These are phyloP conservation scores for Bilobella aurantiaca DNA, from an alignment of 1,140 invertebrate species.

Conservation along the genomic window DNA sequence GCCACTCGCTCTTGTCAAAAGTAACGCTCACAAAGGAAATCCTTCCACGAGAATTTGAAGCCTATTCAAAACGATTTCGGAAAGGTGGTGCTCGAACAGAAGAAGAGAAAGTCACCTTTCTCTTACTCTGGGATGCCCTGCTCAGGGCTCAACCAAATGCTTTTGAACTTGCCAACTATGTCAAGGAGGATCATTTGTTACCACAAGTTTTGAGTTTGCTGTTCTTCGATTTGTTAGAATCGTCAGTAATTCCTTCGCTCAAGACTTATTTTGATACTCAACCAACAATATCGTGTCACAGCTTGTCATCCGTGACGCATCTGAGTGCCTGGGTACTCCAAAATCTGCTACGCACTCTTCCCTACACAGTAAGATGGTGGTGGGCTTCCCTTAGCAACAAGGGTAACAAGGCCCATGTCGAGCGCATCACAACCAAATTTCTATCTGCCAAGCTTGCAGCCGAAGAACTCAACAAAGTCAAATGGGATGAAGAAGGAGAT, in stretches of 20 bases:
- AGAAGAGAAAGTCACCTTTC: background rate
- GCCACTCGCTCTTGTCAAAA: background rate
- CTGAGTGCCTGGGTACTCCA: slow-evolving; percentile 58
- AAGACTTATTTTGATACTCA: slow-evolving; percentile 20
- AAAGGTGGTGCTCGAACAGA: background rate
- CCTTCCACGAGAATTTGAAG: background rate
- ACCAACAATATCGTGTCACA: slow-evolving; percentile 38
- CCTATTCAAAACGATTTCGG: background rate
- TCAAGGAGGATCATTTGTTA: slow-evolving; percentile 24
- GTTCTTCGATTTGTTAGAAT: slow-evolving; percentile 16
- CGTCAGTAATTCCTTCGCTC: background rate
- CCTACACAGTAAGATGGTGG: slow-evolving; percentile 72
- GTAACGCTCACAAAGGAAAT: background rate
- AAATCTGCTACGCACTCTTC: slow-evolving; percentile 53
- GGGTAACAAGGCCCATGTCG: slow-evolving; percentile 55
- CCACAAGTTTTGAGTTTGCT: slow-evolving; percentile 16
- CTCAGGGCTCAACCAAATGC: slow-evolving; percentile 21
- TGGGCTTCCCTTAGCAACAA: slow-evolving; percentile 56
- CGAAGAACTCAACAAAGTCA: slow-evolving; percentile 56
- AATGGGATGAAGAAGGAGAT: slow-evolving; percentile 30
- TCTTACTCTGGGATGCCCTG: slow-evolving; percentile 21
- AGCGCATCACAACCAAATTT: slow-evolving; percentile 61
- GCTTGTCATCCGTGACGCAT: slow-evolving; percentile 49
- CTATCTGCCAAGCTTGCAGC: slow-evolving; percentile 59
- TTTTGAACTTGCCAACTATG: slow-evolving; percentile 31